Base-by-base conservation (phyloP, 2,113 vertebrate genomes). In the Hiodon alosoides region DNA sequence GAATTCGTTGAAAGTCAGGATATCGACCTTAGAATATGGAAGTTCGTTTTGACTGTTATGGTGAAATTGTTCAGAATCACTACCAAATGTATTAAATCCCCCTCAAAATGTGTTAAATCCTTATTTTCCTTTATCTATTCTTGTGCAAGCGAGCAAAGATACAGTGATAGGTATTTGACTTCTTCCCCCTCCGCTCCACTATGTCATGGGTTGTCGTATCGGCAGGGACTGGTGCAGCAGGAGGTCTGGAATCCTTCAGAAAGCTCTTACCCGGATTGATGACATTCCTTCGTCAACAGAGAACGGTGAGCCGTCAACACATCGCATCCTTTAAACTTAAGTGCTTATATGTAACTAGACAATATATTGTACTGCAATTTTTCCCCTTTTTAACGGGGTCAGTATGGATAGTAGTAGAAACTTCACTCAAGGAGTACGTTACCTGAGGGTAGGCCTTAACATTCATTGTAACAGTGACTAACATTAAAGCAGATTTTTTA, bases 241-340 rank as follows among this genome's bases (percentile, higher is more conserved):
- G 14, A 59, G 53, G 3, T 48, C 70, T 71, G 70, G 70, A 71
- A 59, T 17, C 11, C 53, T 31, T 71, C 70, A 71, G 55, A 3
- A 71, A 70, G 4, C 55, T 46, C 11, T 54, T 9, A 13, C 57
- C 31, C 14, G 70, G 57, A 60, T 54, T n/a, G 52, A 69, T 14
- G 16, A 31, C 68, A 69, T 69, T 69, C 68, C 68, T 69, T 48
- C 54, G 68, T 54, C 68, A 17, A 11, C 67, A 69, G 67, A 69
- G 67, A n/a, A 52, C 67, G 7, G 67, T 6, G 48, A 68, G 67
- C 52, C 16, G 5, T 52, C 52, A 69, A 9, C 51, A 31, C 31
- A 31, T 31, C 31, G 31, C 31, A 31, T 31, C 31, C 31, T 31
- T 31, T 31, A 31, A 31, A 31, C 2, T 31, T 31, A 31, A 31